phyloP scores from a whole-genome alignment of 2,888 invertebrate genomes.

The Zaprionus obscuricornis region DNA sequence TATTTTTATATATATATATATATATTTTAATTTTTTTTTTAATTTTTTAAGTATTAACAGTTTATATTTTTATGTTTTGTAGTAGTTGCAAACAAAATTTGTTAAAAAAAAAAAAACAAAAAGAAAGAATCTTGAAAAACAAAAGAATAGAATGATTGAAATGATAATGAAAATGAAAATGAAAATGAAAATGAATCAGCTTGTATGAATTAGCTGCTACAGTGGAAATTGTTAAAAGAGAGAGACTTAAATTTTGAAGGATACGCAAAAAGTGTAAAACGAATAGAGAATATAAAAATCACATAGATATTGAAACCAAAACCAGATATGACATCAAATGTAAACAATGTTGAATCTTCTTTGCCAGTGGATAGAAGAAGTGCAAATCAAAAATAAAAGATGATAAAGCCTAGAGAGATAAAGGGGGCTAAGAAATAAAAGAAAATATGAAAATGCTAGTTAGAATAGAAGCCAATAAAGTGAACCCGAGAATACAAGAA shows the following conservation, averaged over 20 bases:
- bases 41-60: constrained; percentile 4
- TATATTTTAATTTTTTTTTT: constrained; percentile 21
- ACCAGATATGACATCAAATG: constrained; percentile 47
- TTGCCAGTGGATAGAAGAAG: neutral
- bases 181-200: too few relatives aligned
- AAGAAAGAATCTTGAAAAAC: constrained; percentile 39
- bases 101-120: constrained; percentile 42
- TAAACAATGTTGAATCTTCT: constrained; percentile 1
- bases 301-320: neutral
- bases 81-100: constrained; percentile 55
- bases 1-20: neutral
- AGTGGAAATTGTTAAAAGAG: constrained; percentile 49
- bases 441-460: constrained; percentile 21
- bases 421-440: constrained; percentile 34
- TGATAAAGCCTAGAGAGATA: constrained; percentile 48
- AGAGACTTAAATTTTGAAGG: constrained; percentile 23
- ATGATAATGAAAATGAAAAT: too few relatives aligned
- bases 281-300: constrained; percentile 26
- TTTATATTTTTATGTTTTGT: constrained; percentile 14
- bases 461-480: constrained; percentile 44
- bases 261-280: constrained; percentile 11
- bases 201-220: constrained; percentile 66
- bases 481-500: constrained; percentile 20
- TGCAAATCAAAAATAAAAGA: neutral
- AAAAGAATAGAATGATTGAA: constrained; percentile 7